Evolutionary conservation across 2,797 vertebrate species (phyloP).

Genomic region (Gambusia yucatana): DNA sequence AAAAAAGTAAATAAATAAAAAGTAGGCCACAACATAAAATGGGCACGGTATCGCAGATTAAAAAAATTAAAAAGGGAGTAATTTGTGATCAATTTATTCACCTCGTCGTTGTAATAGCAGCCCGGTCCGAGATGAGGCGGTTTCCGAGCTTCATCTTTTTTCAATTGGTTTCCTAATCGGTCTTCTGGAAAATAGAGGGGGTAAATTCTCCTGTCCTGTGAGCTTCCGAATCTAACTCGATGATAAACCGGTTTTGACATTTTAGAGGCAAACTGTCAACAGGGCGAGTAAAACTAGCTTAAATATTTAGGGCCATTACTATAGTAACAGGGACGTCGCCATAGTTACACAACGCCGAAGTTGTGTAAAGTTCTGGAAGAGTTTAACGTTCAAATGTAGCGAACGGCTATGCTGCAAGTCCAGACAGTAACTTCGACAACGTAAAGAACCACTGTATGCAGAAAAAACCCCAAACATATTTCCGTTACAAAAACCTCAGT

Average conservation of each 20-base stretch:
- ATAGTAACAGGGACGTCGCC: constrained; percentile 2
- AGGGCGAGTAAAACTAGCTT: not conserved
- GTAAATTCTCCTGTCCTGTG: constrained; percentile 76
- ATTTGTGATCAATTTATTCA: constrained; percentile 32
- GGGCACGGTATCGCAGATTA: no score
- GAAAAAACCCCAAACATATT: no score
- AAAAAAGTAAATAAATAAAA: not conserved
- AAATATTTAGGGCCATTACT: not conserved
- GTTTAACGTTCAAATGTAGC: not conserved
- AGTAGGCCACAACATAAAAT: not conserved
- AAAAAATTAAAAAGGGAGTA: no score
- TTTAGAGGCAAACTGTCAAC: not conserved
- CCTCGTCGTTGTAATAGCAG: constrained; percentile 77
- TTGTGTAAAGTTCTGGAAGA: not conserved
- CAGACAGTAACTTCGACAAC: not conserved
- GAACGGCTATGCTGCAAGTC: not conserved
- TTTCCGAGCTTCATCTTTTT: constrained; percentile 14
- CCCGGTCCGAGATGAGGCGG: constrained; percentile 78
- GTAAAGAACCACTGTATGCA: no score
- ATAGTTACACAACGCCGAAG: not conserved
- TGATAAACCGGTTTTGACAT: constrained; percentile 13
- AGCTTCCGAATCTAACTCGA: constrained; percentile 77
- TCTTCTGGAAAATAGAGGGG: constrained; percentile 66
- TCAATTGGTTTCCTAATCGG: constrained; percentile 74
- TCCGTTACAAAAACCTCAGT: no score